phyloP scores from a whole-genome alignment of 2,888 invertebrate species.

The Eulithis prunata region DNA sequence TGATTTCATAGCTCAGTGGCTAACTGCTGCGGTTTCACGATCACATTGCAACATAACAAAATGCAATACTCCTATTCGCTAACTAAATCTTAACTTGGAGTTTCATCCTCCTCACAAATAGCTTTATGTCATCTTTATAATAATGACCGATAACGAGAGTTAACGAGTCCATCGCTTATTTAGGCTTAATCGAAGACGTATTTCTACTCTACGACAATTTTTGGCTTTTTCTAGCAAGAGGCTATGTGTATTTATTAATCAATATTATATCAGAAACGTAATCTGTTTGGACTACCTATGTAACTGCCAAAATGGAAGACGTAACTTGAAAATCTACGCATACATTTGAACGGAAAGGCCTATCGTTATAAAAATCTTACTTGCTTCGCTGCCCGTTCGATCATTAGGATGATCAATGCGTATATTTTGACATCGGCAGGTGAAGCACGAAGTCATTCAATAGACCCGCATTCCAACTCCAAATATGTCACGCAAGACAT shows the following conservation, averaged over 20 bases:
- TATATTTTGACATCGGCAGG: not conserved
- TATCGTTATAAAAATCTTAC: too few species aligned
- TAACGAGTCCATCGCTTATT: too few species aligned
- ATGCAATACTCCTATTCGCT: constrained; percentile 27
- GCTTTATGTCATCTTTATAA: not conserved
- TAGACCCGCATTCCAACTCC: constrained; percentile 65
- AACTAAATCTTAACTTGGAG: constrained; percentile 1
- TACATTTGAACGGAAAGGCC: not conserved
- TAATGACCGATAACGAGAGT: not conserved
- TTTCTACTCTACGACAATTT: too few species aligned
- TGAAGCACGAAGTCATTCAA: constrained; percentile 1
- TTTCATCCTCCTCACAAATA: constrained; percentile 8
- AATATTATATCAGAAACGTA: too few species aligned
- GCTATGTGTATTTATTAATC: too few species aligned
- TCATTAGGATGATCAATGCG: not conserved
- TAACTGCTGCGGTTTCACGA: constrained; percentile 71
- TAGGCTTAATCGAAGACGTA: too few species aligned
- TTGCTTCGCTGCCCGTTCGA: not conserved
- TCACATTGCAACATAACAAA: constrained; percentile 54
- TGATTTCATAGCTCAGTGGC: constrained; percentile 79
- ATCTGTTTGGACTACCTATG: too few species aligned
- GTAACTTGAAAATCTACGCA: not conserved
- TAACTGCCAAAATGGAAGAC: not conserved
- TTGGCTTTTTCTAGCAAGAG: too few species aligned
- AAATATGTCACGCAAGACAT: constrained; percentile 71